Evolutionary conservation across 2,113 vertebrate genomes (phyloP), one percentile per base, ranked within the genome.

Genomic region (Tauraco erythrolophus): DNA sequence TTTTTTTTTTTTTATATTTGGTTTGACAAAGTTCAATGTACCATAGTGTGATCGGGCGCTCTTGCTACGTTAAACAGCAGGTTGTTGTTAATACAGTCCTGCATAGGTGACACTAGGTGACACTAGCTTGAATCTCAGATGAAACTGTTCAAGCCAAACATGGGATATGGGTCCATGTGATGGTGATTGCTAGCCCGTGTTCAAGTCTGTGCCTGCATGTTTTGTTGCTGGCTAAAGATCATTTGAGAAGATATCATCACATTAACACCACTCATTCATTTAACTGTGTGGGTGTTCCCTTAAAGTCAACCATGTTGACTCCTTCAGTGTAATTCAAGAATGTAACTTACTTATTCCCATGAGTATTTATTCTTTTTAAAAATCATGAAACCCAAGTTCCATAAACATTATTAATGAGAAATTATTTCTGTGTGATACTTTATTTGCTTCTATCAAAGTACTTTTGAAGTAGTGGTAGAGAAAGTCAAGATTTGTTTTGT

Each of bases 1-100:
- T 58, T 11, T 9, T 3, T 22, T 7, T 33, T 53, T 45, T 43
- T 45, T 9, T 0, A 4, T 31, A 43, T 23, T 46, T 70, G 4
- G 3, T 88, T 61, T 88, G 76, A 69, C 6, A 18, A 46, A 76
- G 45, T 65, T 94, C 37, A n/a, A 1, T 30, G 11, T 21, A 27
- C 7, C n/a, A 0, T 14, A 37, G 11, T 6, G 37, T 31, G 8
- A 70, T 68, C 11, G 53, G 28, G 15, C 0, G 0, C 10, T 19
- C 33, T 27, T 91, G 46, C 35, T 84, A 10, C 2, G 0, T 33
- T 82, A 37, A 65, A 79, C 31, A 69, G 50, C 43, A 64, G 22
- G 19, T 30, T 2, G 0, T n/a, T 41, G 4, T 30, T 78, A 50
- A 33, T 30, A 9, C 1, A 0, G 28, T 80, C n/a, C 45, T 66